Evolutionary conservation across 2,797 vertebrate species (phyloP).

Genomic region (Pachyuromys duprasi): DNA sequence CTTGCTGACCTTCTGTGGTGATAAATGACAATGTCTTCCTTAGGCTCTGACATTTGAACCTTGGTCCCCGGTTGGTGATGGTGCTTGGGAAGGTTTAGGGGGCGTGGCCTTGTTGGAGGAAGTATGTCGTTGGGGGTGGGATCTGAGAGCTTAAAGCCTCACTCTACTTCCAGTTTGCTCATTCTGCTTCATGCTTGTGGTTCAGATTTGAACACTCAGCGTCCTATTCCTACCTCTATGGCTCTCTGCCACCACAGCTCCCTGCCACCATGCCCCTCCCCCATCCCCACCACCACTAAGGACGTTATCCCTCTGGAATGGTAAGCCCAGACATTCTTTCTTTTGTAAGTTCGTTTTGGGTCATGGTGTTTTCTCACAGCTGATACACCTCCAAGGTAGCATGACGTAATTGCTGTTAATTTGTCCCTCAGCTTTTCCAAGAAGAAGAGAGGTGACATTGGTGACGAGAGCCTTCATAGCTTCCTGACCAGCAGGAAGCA

Average conservation of each 20-base stretch:
- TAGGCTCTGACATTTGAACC: background rate
- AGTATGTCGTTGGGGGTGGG: background rate
- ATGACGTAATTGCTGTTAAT: background rate
- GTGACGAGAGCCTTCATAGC: background rate
- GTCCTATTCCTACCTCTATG: background rate
- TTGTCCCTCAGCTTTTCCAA: conserved; percentile 3
- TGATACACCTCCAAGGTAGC: background rate
- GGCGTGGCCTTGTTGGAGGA: background rate
- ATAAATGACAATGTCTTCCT: background rate
- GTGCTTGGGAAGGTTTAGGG: background rate
- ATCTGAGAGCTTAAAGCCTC: background rate
- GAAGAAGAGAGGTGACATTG: background rate
- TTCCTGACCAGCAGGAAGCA: no score
- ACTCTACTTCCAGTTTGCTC: background rate
- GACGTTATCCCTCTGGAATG: background rate
- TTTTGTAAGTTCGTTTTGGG: background rate
- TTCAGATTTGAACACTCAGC: background rate
- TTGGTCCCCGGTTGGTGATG: no score
- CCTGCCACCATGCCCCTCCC: no score
- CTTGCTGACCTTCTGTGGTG: background rate
- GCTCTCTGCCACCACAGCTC: background rate
- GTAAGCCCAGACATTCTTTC: background rate
- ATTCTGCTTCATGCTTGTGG: background rate
- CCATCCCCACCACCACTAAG: background rate
- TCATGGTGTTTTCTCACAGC: background rate